Conservation (phyloP, 1,140 invertebrate species). For the Cryptotermes secundus region DNA sequence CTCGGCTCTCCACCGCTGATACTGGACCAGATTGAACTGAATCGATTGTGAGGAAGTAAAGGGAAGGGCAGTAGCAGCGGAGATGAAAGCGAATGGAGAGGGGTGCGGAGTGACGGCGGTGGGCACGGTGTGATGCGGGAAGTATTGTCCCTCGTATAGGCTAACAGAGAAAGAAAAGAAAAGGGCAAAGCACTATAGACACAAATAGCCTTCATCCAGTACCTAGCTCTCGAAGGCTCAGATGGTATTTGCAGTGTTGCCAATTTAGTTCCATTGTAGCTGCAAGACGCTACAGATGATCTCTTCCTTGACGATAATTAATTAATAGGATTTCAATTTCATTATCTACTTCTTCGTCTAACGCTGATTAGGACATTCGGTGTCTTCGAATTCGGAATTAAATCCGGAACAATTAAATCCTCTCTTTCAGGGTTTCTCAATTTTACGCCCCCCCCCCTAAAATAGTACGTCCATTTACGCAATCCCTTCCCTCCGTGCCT, state of each 20-base stretch:
- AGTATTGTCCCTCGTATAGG: background rate
- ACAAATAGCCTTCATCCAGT: background rate
- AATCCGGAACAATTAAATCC: too few relatives aligned
- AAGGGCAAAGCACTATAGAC: background rate
- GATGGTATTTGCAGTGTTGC: background rate
- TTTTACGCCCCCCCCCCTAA: too few relatives aligned
- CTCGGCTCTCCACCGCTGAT: background rate
- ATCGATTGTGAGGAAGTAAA: background rate
- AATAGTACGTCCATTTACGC: too few relatives aligned
- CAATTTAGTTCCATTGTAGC: background rate
- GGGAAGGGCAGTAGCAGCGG: background rate
- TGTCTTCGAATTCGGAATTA: too few relatives aligned
- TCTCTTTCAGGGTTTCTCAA: too few relatives aligned
- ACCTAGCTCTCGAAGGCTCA: background rate
- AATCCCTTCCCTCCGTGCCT: too few relatives aligned
- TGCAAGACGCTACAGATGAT: background rate
- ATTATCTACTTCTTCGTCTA: too few relatives aligned
- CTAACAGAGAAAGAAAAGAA: background rate
- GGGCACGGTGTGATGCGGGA: background rate
- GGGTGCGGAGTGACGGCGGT: background rate
- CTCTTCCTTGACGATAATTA: too few relatives aligned
- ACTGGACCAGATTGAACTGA: slow-evolving; percentile 2
- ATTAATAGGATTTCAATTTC: too few relatives aligned
- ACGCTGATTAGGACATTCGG: too few relatives aligned
- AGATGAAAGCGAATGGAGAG: background rate